These are phyloP conservation scores for Epizoanthus illoricatus DNA, from an alignment of 92 coral and sea anemone species.

Conservation along the genomic window DNA sequence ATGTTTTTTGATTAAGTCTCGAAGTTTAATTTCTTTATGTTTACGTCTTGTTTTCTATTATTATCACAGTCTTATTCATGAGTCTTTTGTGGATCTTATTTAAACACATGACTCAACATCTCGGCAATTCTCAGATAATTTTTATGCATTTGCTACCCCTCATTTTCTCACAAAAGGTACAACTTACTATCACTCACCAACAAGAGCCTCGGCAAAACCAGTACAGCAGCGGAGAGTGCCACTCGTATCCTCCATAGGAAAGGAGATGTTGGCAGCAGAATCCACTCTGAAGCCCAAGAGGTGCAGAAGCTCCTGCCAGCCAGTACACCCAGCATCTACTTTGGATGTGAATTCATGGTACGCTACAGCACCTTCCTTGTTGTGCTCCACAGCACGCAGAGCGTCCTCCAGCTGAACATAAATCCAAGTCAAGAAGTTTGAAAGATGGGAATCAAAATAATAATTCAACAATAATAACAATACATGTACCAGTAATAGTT, in stretches of 20 bases:
- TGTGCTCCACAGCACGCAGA: slow-evolving; percentile 44
- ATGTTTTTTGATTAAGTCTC: too few species aligned
- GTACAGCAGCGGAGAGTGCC: slow-evolving; percentile 63
- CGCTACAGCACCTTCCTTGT: slow-evolving; percentile 26
- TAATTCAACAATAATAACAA: too few species aligned
- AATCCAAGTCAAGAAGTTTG: not conserved
- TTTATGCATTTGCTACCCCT: too few species aligned
- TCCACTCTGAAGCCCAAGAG: slow-evolving; percentile 60
- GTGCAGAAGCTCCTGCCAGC: slow-evolving; percentile 59
- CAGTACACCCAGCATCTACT: slow-evolving; percentile 43
- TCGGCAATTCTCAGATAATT: not conserved
- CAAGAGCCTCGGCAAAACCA: slow-evolving; percentile 67
- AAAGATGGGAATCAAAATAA: too few species aligned
- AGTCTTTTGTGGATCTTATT: too few species aligned
- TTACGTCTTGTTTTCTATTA: too few species aligned
- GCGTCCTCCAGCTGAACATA: slow-evolving; percentile 65
- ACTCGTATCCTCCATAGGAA: slow-evolving; percentile 47
- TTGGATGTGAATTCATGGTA: slow-evolving; percentile 46
- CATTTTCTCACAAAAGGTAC: too few species aligned
- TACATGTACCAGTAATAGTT: too few species aligned
- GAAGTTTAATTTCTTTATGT: too few species aligned
- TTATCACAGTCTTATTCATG: too few species aligned
- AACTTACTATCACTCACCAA: slow-evolving; percentile 42
- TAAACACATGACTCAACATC: not conserved
- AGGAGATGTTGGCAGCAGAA: slow-evolving; percentile 43